Percentiles rank a stretch among this genome's conserved stretches.
Evolutionary conservation across 2,113 vertebrate genomes (phyloP).

Genomic region (Oncorhynchus masou): DNA sequence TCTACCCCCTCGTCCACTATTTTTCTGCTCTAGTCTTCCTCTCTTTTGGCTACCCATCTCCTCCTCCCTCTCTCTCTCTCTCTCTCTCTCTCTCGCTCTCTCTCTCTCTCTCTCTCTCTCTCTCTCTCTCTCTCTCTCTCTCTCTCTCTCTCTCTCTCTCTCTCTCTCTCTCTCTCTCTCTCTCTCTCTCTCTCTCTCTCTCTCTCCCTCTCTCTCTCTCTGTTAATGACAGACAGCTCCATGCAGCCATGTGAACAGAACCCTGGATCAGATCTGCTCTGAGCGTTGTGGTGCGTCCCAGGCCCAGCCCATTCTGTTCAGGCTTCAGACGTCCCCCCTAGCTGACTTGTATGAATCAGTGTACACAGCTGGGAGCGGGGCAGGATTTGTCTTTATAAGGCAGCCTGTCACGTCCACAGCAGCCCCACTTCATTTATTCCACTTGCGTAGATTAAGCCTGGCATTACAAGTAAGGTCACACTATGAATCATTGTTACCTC

Average conservation of each 20-base stretch:
- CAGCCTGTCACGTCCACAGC: conserved; percentile 69
- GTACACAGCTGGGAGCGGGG: conserved; percentile 66
- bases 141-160: conserved; percentile 5
- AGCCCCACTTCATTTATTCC: conserved; percentile 80
- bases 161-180: conserved; percentile 16
- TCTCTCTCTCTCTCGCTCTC: conserved; percentile 11
- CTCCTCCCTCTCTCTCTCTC: conserved; percentile 4
- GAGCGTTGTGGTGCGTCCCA: conserved; percentile 26
- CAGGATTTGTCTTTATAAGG: conserved; percentile 81
- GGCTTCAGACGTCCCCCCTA: conserved; percentile 31
- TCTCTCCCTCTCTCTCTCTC: conserved; percentile 27
- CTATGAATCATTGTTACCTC: conserved; percentile 79
- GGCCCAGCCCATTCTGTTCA: conserved; percentile 34
- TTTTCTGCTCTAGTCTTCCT: neutral
- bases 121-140: conserved; percentile 12
- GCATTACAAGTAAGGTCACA: conserved; percentile 83
- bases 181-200: neutral
- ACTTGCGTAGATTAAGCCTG: conserved; percentile 81
- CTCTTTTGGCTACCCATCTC: neutral
- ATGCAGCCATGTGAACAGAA: conserved; percentile 51
- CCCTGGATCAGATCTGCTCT: conserved; percentile 38
- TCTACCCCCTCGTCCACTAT: neutral
- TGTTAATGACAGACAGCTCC: conserved; percentile 54
- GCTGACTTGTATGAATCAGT: conserved; percentile 77
- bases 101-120: conserved; percentile 15